Evolutionary conservation across 2,113 vertebrate genomes (phyloP).

Genomic region (Rhea americana): DNA sequence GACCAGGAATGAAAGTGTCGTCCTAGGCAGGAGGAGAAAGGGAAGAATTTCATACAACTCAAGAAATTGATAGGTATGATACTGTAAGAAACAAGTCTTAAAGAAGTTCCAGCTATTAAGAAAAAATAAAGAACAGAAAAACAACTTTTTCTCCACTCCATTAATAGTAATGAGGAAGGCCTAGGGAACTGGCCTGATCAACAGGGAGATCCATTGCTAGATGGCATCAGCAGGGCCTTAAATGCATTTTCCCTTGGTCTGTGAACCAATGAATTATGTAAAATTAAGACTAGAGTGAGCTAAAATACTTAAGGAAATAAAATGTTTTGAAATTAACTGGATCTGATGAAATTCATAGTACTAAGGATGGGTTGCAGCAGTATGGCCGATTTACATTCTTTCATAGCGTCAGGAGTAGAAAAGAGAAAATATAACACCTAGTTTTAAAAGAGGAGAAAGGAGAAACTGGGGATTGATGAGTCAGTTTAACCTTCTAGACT

Average conservation of each 20-base stretch:
- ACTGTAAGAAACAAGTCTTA: not conserved
- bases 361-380: not conserved
- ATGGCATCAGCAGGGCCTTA: not conserved
- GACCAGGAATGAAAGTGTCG: not conserved
- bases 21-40: not conserved
- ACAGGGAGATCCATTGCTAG: not conserved
- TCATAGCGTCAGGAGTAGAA: not conserved
- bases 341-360: not conserved
- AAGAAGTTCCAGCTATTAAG: not conserved
- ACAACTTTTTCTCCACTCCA: accelerated
- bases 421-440: not conserved
- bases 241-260: not conserved
- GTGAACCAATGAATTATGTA: not conserved
- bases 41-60: not conserved
- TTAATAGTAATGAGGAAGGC: not conserved
- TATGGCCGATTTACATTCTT: not conserved
- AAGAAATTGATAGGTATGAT: not conserved
- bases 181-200: not conserved
- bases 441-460: not conserved
- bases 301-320: not conserved
- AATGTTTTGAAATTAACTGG: not conserved
- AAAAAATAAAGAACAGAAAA: not conserved
- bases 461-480: not conserved
- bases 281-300: not conserved
- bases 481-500: not conserved